These are phyloP conservation scores for Silurus asotus DNA, from an alignment of 2,113 vertebrate species.

Conservation along the genomic window DNA sequence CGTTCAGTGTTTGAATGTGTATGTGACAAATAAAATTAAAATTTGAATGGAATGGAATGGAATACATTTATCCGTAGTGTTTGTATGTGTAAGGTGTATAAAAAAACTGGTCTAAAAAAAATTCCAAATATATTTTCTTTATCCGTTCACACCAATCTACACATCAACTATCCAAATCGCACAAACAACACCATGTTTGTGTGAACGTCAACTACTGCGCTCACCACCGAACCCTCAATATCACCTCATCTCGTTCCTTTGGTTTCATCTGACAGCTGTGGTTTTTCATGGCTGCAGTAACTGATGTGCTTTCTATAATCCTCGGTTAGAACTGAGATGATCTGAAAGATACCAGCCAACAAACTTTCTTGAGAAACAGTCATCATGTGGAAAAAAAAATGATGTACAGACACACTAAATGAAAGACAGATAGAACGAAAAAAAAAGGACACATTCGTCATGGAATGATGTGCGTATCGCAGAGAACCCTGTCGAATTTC, in stretches of 20 bases:
- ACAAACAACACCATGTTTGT: too few relatives aligned
- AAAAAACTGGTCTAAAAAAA: too few relatives aligned
- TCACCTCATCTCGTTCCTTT: background rate
- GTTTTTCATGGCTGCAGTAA: background rate
- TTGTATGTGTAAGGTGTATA: too few relatives aligned
- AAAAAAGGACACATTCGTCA: background rate
- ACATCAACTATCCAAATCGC: too few relatives aligned
- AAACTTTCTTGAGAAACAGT: background rate
- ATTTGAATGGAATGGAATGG: too few relatives aligned
- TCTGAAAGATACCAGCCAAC: background rate
- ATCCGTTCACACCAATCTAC: too few relatives aligned
- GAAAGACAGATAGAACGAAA: background rate
- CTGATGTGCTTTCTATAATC: background rate
- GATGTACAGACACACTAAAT: background rate
- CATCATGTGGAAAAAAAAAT: background rate
- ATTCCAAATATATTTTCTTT: too few relatives aligned
- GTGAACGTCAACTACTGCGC: background rate
- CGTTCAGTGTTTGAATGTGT: too few relatives aligned
- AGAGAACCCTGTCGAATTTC: constrained; percentile 1
- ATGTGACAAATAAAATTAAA: too few relatives aligned
- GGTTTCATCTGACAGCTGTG: background rate
- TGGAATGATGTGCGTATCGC: background rate
- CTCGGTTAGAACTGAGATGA: background rate
- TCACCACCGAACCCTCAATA: background rate
- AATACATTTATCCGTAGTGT: too few relatives aligned